Conservation (phyloP, 1,140 invertebrate species). For the Lordiphosa collinella region DNA sequence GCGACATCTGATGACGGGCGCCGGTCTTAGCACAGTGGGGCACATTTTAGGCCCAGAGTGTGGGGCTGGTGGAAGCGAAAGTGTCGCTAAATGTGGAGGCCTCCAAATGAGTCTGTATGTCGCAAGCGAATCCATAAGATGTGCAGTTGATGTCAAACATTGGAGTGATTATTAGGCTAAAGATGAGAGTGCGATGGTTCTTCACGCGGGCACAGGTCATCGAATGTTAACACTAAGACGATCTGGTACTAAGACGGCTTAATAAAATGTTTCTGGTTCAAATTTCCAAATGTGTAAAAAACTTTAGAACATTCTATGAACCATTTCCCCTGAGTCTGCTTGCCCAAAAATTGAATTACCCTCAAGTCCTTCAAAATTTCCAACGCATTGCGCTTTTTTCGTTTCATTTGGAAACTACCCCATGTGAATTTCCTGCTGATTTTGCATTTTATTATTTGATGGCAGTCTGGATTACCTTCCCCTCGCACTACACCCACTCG, state of each 20-base stretch:
- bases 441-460: constrained; percentile 54
- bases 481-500: background rate
- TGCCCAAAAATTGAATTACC: too few relatives aligned
- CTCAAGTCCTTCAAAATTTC: constrained; percentile 19
- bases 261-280: too few relatives aligned
- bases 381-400: constrained; percentile 14
- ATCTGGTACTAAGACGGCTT: too few relatives aligned
- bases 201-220: too few relatives aligned
- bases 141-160: too few relatives aligned
- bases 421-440: constrained; percentile 58
- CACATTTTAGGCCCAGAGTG: constrained; percentile 39
- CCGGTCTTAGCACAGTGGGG: constrained; percentile 61
- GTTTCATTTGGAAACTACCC: constrained; percentile 25
- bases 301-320: too few relatives aligned
- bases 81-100: background rate
- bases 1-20: constrained; percentile 69
- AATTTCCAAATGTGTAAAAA: too few relatives aligned
- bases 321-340: too few relatives aligned
- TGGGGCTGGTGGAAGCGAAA: constrained; percentile 3
- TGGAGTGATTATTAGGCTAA: too few relatives aligned
- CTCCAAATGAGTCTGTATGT: constrained; percentile 7
- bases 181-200: too few relatives aligned
- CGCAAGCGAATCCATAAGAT: background rate
- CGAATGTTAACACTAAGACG: too few relatives aligned
- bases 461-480: constrained; percentile 30